phyloP scores from a whole-genome alignment of 2,888 invertebrate genomes.

The Yponomeuta sedellus region DNA sequence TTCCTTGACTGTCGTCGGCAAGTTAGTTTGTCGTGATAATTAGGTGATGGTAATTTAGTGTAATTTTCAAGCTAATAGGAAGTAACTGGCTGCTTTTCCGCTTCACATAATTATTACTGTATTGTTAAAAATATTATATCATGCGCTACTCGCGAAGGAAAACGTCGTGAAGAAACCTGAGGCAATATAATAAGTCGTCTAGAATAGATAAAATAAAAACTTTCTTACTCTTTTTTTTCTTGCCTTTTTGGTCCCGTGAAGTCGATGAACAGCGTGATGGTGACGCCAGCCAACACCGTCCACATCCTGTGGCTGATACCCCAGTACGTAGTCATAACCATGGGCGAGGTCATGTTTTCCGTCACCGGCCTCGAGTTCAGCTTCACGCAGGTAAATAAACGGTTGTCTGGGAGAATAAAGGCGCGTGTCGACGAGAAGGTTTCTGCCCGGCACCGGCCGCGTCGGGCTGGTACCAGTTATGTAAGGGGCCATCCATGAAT shows the following conservation, averaged over 20 bases:
- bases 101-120: neutral
- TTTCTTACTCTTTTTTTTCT: too few relatives aligned
- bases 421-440: too few relatives aligned
- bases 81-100: neutral
- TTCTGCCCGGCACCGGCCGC: too few relatives aligned
- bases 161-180: too few relatives aligned
- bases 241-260: slow-evolving; percentile 27
- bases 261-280: slow-evolving; percentile 48
- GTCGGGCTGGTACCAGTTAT: too few relatives aligned
- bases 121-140: neutral
- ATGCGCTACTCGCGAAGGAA: too few relatives aligned
- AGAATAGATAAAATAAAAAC: too few relatives aligned
- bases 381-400: slow-evolving; percentile 77
- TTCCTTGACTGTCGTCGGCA: neutral
- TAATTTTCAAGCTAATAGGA: neutral
- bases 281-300: slow-evolving; percentile 83
- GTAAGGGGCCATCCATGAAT: too few relatives aligned
- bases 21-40: neutral
- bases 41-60: neutral
- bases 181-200: too few relatives aligned
- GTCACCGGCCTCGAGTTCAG: slow-evolving; percentile 97
- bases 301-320: slow-evolving; percentile 92
- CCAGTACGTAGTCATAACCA: slow-evolving; percentile 94
- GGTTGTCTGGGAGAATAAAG: too few relatives aligned
- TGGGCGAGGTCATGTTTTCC: slow-evolving; percentile 96